Evolutionary conservation across 2,797 vertebrate species (phyloP).

Genomic region (Heliangelus exortis): DNA sequence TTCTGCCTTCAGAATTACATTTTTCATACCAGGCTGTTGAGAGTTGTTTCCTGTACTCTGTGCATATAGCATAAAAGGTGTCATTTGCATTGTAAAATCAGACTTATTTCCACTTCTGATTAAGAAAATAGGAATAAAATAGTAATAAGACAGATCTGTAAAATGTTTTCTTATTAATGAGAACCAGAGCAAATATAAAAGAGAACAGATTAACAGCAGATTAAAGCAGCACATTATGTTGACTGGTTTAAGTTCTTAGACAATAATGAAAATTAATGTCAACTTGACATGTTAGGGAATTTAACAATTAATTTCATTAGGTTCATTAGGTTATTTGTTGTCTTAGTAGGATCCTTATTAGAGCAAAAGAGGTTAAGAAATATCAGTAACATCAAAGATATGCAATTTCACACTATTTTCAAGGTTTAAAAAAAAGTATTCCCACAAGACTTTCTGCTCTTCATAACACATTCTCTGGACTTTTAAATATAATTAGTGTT

Average conservation of each 20-base stretch:
- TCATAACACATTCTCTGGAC: accelerated
- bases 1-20: neutral
- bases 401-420: neutral
- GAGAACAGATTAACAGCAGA: neutral
- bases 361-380: neutral
- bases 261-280: neutral
- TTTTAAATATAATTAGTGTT: neutral
- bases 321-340: too few species aligned
- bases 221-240: neutral
- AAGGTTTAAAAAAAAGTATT: neutral
- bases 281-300: neutral
- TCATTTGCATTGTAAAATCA: neutral
- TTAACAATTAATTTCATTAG: neutral
- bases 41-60: neutral
- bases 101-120: neutral
- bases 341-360: neutral
- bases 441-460: neutral
- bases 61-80: neutral
- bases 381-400: neutral
- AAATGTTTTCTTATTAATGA: neutral
- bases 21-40: neutral
- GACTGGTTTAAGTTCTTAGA: neutral
- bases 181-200: neutral
- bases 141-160: neutral
- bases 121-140: neutral